phyloP scores from a whole-genome alignment of 2,888 invertebrate species.

The Yponomeuta cagnagella region DNA sequence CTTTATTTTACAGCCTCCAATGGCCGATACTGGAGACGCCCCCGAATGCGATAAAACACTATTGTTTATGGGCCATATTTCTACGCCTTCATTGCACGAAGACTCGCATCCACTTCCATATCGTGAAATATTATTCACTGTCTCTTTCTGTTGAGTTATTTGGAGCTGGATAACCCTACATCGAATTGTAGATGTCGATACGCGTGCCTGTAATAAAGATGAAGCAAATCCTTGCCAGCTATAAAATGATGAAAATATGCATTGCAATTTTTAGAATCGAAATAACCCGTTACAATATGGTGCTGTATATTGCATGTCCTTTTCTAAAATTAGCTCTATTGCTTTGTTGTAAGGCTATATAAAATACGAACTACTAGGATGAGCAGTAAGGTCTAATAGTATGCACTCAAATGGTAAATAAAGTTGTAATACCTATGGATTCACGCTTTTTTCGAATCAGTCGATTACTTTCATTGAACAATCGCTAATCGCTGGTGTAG shows the following conservation, averaged over 20 bases:
- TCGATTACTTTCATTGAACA: too few species aligned
- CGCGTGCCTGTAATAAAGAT: too few species aligned
- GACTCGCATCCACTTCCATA: too few species aligned
- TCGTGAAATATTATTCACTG: too few species aligned
- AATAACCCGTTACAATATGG: background rate
- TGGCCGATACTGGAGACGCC: background rate
- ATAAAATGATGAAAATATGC: background rate
- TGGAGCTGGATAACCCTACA: too few species aligned
- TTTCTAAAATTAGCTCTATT: background rate
- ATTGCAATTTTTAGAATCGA: background rate
- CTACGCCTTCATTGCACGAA: background rate
- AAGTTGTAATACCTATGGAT: too few species aligned
- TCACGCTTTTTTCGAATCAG: too few species aligned
- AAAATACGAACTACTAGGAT: background rate
- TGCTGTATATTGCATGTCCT: background rate
- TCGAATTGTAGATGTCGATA: too few species aligned
- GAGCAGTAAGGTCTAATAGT: too few species aligned
- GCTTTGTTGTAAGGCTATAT: background rate
- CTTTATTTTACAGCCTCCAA: background rate
- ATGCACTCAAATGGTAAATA: too few species aligned
- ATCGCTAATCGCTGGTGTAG: too few species aligned
- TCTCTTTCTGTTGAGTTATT: too few species aligned
- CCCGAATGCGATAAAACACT: background rate
- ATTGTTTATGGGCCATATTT: slow-evolving; percentile 1
- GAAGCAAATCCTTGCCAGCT: background rate